Evolutionary conservation across 2,888 invertebrate species (phyloP), one percentile per base, ranked within the genome.

Genomic region (Iselma pallidipennis): DNA sequence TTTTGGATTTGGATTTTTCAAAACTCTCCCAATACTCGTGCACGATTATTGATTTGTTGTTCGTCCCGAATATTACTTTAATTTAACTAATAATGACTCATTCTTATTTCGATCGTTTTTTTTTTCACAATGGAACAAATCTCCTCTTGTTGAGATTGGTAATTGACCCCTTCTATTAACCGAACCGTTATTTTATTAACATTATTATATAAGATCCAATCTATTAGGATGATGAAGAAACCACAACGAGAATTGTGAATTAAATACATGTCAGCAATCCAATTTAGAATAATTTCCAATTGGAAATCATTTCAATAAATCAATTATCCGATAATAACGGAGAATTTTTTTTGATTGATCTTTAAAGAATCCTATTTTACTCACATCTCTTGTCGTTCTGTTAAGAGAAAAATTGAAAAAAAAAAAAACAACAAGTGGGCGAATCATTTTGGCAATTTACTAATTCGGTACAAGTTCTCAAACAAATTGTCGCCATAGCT

Each of bases 121-220:
- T 37, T 37, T 16, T 16, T 65, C 67, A 71, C 71, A 68, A 71
- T 71, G 69, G 66, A 73, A 73, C 66, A 73, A 74, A 75, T 75
- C 74, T 73, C 72, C 74, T 73, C 72, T 73, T 70, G 65, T 65
- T 65, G 57, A 71, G 71, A 74, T 71, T 75, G 71, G 65, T 70
- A 75, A 69, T 75, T 75, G 73, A 74, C 73, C 73, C 66, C 61
- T 61, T 67, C 45, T 66, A 65, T 62, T 68, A 71, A 71, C 71
- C 45, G 45, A 69, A 72, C 71, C 67, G 63, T 69, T 68, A 72
- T 73, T 69, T 71, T 70, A 70, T 71, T 73, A 71, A 71, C 58
- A 64, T 70, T 67, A 68, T 67, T 67, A 66, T 66, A 67, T 61
- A 60, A 65, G 65, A 61, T 65, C 68, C 45, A 45, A 45, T 45